phyloP scores from a whole-genome alignment of 2,888 invertebrate species.

The Latrodectus elegans region DNA sequence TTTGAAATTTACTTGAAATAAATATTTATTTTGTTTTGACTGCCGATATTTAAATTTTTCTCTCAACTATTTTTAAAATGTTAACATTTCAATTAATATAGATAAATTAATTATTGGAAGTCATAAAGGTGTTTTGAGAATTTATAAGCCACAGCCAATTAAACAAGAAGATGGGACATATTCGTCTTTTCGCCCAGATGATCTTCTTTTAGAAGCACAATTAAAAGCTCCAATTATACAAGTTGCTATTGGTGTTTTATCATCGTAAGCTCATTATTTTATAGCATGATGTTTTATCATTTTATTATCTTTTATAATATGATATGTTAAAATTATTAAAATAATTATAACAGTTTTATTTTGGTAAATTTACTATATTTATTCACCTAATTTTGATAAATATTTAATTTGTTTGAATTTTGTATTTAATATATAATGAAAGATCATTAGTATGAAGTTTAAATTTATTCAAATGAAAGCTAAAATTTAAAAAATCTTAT shows the following conservation, averaged over 20 bases:
- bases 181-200: conserved; percentile 73
- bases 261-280: conserved; percentile 81
- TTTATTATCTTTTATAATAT: too few relatives aligned
- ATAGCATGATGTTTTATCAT: too few relatives aligned
- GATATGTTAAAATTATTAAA: too few relatives aligned
- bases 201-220: conserved; percentile 85
- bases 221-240: conserved; percentile 86
- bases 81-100: conserved; percentile 68
- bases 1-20: not conserved
- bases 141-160: conserved; percentile 80
- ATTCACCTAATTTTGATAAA: too few relatives aligned
- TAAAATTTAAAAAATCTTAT: too few relatives aligned
- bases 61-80: not conserved
- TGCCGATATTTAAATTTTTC: too few relatives aligned
- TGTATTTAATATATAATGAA: too few relatives aligned
- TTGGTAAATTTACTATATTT: too few relatives aligned
- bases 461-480: too few relatives aligned
- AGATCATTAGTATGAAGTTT: too few relatives aligned
- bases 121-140: conserved; percentile 85
- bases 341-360: too few relatives aligned
- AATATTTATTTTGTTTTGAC: not conserved
- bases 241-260: conserved; percentile 87
- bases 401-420: too few relatives aligned
- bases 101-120: conserved; percentile 86
- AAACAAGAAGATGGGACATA: conserved; percentile 65